phyloP scores from a whole-genome alignment of 2,113 vertebrate species.

The Macroglossus sobrinus region DNA sequence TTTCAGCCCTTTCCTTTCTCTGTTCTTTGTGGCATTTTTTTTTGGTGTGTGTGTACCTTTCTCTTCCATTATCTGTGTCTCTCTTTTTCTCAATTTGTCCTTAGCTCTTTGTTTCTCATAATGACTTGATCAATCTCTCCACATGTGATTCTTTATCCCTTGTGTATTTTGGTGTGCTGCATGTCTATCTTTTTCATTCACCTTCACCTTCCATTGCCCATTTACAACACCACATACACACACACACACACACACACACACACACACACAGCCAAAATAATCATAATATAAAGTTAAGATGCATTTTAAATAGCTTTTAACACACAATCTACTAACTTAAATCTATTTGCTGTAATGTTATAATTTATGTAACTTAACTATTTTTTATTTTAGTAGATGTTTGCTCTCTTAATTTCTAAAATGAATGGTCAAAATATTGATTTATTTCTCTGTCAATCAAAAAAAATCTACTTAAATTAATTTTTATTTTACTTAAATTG shows the following conservation, averaged over 20 bases:
- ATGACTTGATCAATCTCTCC: background rate
- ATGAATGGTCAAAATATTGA: background rate
- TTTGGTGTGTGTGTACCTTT: background rate
- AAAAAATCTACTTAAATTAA: background rate
- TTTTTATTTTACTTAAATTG: slow-evolving; percentile 46
- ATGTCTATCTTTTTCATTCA: background rate
- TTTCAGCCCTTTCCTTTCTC: background rate
- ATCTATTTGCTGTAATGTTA: background rate
- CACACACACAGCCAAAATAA: background rate
- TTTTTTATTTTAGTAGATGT: background rate
- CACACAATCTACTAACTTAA: background rate
- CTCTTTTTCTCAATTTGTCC: background rate
- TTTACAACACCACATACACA: background rate
- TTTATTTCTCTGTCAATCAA: background rate
- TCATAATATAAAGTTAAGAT: slow-evolving; percentile 20
- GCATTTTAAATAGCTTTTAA: background rate
- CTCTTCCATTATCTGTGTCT: background rate
- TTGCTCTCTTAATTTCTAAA: slow-evolving; percentile 12
- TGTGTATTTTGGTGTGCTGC: background rate
- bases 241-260: background rate
- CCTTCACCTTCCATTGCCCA: background rate
- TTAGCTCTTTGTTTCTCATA: background rate
- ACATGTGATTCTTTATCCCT: background rate
- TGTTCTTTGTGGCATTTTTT: background rate
- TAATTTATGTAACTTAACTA: background rate